Percentiles rank a stretch among this genome's conserved stretches.
phyloP scores from a whole-genome alignment of 2,888 invertebrate genomes.

The Heliconius hortense region DNA sequence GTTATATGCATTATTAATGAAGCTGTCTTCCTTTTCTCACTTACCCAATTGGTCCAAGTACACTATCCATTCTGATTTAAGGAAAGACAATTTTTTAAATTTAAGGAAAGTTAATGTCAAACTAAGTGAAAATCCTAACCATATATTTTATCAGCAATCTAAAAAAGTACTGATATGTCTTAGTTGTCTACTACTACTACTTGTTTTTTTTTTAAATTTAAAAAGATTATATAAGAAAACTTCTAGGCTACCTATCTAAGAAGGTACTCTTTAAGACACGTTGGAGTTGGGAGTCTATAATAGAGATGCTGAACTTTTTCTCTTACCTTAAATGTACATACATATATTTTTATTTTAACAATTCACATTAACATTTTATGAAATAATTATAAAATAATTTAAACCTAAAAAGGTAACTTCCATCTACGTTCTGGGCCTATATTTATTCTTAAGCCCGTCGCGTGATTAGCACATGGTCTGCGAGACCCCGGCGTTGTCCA shows the following conservation, averaged over 20 bases:
- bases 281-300: conserved; percentile 60
- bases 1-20: conserved; percentile 2
- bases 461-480: conserved; percentile 18
- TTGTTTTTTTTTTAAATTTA: conserved; percentile 35
- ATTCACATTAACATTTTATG: conserved; percentile 73
- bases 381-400: conserved; percentile 73
- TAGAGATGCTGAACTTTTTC: conserved; percentile 77
- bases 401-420: conserved; percentile 79
- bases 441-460: conserved; percentile 29
- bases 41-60: conserved; percentile 37
- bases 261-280: conserved; percentile 79
- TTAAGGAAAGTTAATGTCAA: conserved; percentile 5
- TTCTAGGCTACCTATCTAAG: conserved; percentile 64
- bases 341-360: conserved; percentile 64
- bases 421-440: conserved; percentile 55
- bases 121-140: conserved; percentile 16
- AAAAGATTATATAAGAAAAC: conserved; percentile 51
- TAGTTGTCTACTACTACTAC: conserved; percentile 40
- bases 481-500: conserved; percentile 33
- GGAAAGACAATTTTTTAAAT: not conserved
- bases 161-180: conserved; percentile 48
- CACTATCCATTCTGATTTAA: conserved; percentile 25
- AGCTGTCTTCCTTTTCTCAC: not conserved
- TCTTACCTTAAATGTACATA: conserved; percentile 59
- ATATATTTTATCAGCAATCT: conserved; percentile 25